Evolutionary conservation across 2,113 vertebrate species (phyloP).

Genomic region (Labeo rohita): DNA sequence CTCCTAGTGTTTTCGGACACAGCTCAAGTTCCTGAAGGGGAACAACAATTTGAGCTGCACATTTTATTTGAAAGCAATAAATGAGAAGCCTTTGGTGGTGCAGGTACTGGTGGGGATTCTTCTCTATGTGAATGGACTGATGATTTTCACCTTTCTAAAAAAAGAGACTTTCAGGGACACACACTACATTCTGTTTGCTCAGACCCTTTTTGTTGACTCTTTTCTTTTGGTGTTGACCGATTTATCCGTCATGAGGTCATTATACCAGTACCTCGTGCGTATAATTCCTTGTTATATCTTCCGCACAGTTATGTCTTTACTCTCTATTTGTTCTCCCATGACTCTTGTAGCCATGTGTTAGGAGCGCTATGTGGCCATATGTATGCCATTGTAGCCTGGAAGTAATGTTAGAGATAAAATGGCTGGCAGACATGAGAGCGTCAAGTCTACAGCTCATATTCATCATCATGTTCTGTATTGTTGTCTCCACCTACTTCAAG

Average conservation of each 20-base stretch:
- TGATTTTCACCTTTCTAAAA: slow-evolving; percentile 58
- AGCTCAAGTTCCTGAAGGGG: too few relatives aligned
- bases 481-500: slow-evolving; percentile 54
- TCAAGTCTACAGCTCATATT: slow-evolving; percentile 27
- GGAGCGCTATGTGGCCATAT: slow-evolving; percentile 59
- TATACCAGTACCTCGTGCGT: slow-evolving; percentile 21
- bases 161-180: slow-evolving; percentile 44
- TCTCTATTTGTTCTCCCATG: slow-evolving; percentile 33
- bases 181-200: slow-evolving; percentile 58
- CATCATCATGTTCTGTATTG: slow-evolving; percentile 38
- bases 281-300: slow-evolving; percentile 45
- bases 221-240: slow-evolving; percentile 35
- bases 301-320: not conserved
- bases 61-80: not conserved
- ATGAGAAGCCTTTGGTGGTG: slow-evolving; percentile 19
- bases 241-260: slow-evolving; percentile 15
- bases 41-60: not conserved
- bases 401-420: slow-evolving; percentile 22
- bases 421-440: slow-evolving; percentile 43
- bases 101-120: too few relatives aligned
- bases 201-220: slow-evolving; percentile 57
- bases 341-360: slow-evolving; percentile 57
- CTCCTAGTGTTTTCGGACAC: too few relatives aligned
- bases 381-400: slow-evolving; percentile 52
- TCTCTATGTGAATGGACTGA: slow-evolving; percentile 51